These are phyloP conservation scores for Chaetura pelagica DNA, from an alignment of 2,113 vertebrate species.

Conservation along the genomic window DNA sequence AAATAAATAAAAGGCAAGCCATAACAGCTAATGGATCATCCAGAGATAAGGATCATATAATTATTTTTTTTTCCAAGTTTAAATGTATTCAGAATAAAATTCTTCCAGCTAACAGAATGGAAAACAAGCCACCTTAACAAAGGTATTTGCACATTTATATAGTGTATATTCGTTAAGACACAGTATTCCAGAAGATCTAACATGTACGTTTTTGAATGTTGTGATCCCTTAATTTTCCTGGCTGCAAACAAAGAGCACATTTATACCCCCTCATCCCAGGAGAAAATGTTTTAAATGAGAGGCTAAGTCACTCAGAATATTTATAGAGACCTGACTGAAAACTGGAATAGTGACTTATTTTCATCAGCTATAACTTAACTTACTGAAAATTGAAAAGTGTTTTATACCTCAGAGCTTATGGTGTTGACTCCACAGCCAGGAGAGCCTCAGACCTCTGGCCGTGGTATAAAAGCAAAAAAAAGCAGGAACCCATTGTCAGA, in stretches of 20 bases:
- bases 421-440: neutral
- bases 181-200: neutral
- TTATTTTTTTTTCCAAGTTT: neutral
- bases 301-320: neutral
- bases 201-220: rapidly evolving
- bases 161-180: neutral
- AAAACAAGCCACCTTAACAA: neutral
- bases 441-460: neutral
- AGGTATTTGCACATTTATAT: neutral
- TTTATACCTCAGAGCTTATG: neutral
- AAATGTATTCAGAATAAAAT: neutral
- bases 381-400: neutral
- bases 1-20: constrained; percentile 41
- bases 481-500: neutral
- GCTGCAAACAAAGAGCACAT: constrained; percentile 35
- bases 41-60: neutral
- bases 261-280: neutral
- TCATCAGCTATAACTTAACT: neutral
- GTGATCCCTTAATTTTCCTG: neutral
- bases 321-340: constrained; percentile 4
- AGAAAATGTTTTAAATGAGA: neutral
- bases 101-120: neutral
- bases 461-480: neutral
- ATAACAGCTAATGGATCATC: constrained; percentile 21
- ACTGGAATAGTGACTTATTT: constrained; percentile 27